Evolutionary conservation across 2,797 vertebrate species (phyloP).

Genomic region (Nyctalus aviator): DNA sequence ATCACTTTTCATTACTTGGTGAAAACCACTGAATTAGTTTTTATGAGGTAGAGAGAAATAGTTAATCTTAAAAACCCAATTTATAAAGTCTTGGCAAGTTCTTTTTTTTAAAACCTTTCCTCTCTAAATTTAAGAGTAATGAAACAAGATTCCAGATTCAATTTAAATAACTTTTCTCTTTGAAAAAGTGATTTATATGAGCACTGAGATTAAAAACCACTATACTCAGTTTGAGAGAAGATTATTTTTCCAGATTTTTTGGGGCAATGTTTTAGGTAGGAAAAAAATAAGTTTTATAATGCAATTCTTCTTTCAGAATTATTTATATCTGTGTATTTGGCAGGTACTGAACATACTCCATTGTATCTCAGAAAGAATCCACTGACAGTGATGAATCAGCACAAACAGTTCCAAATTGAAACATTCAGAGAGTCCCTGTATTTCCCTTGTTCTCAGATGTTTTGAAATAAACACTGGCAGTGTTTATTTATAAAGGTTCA

Average conservation of each 20-base stretch:
- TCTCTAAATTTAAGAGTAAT: constrained; percentile 47
- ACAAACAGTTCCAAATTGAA: constrained; percentile 83
- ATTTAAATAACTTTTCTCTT: constrained; percentile 54
- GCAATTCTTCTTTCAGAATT: constrained; percentile 57
- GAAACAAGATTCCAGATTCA: constrained; percentile 35
- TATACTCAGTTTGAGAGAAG: constrained; percentile 41
- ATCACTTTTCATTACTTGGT: neutral
- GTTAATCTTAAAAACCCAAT: neutral
- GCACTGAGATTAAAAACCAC: constrained; percentile 16
- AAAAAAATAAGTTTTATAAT: constrained; percentile 40
- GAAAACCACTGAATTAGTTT: neutral
- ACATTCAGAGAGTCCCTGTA: constrained; percentile 79
- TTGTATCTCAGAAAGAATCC: constrained; percentile 82
- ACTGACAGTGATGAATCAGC: constrained; percentile 85
- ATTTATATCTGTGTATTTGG: constrained; percentile 74
- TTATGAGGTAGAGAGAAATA: neutral
- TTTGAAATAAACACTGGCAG: constrained; percentile 87
- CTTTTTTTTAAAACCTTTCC: neutral
- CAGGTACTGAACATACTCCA: constrained; percentile 74
- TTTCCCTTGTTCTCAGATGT: constrained; percentile 84
- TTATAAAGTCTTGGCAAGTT: constrained; percentile 19
- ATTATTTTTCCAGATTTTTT: constrained; percentile 57
- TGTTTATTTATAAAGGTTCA: constrained; percentile 78
- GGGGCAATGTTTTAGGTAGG: neutral
- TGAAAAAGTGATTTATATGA: constrained; percentile 32